Percentiles rank a stretch among this genome's conserved stretches.
These are phyloP conservation scores for Drosophila seclusa DNA, from an alignment of 2,888 invertebrate genomes.

Conservation along the genomic window DNA sequence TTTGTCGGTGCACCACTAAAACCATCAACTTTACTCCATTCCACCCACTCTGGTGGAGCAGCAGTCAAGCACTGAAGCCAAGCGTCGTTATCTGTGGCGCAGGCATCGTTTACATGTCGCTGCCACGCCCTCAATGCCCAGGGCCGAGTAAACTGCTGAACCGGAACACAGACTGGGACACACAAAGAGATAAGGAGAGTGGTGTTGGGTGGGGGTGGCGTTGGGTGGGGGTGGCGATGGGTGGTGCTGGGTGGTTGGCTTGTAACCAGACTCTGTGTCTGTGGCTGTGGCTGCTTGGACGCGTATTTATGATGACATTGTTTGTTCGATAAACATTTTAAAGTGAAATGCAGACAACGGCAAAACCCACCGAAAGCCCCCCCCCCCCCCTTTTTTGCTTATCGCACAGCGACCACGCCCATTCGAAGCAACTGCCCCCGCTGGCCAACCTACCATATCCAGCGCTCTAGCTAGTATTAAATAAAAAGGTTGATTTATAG, in stretches of 20 bases:
- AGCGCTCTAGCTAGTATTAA: constrained; percentile 14
- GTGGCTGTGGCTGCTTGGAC: constrained; percentile 42
- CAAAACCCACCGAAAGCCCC: background rate
- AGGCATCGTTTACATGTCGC: constrained; percentile 63
- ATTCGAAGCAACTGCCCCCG: background rate
- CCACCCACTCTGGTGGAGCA: background rate
- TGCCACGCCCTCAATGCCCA: constrained; percentile 45
- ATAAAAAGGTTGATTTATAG: constrained; percentile 79
- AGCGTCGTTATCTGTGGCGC: constrained; percentile 52
- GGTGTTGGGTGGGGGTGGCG: background rate
- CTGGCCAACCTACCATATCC: background rate
- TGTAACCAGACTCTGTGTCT: constrained; percentile 13
- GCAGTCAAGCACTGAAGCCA: constrained; percentile 9
- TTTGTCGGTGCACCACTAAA: background rate
- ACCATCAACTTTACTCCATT: background rate
- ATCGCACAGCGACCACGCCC: constrained; percentile 29
- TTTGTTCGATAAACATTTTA: constrained; percentile 79
- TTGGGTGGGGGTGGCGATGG: background rate
- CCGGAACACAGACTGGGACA: constrained; percentile 41
- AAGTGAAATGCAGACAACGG: constrained; percentile 60
- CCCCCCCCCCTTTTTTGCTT: background rate
- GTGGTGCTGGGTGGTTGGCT: constrained; percentile 5
- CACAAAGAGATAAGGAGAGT: background rate
- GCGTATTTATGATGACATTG: constrained; percentile 81
- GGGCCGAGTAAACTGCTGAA: constrained; percentile 18